These are phyloP conservation scores for Hippopotamyrus pictus DNA, from an alignment of 2,797 vertebrate species.

Conservation along the genomic window DNA sequence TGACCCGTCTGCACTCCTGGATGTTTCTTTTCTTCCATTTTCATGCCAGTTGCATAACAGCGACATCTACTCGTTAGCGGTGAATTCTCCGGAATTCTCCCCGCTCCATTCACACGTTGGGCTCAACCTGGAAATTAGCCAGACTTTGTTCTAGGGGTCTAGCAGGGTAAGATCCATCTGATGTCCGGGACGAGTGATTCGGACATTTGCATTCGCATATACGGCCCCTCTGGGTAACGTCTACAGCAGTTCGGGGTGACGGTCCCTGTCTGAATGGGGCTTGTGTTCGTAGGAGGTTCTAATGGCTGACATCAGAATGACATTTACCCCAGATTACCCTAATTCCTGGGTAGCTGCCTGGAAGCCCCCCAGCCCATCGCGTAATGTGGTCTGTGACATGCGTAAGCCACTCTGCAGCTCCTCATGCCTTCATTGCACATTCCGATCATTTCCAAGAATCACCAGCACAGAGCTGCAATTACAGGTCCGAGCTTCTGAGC, in stretches of 20 bases:
- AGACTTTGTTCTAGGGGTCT: background rate
- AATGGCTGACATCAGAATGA: background rate
- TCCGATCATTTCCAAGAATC: slow-evolving; percentile 38
- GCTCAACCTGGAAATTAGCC: background rate
- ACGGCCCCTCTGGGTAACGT: background rate
- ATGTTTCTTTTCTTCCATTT: background rate
- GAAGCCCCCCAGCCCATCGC: background rate
- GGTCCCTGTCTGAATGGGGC: background rate
- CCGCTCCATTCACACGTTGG: background rate
- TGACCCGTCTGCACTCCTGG: background rate
- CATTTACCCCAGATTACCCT: background rate
- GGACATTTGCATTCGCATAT: background rate
- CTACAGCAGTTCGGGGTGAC: background rate
- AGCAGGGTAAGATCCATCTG: background rate
- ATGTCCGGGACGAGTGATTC: background rate
- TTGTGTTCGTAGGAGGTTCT: background rate
- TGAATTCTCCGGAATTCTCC: background rate
- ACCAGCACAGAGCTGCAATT: slow-evolving; percentile 24
- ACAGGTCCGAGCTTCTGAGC: background rate
- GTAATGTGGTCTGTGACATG: background rate
- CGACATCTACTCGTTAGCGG: background rate
- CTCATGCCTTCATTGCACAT: background rate
- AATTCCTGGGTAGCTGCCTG: background rate
- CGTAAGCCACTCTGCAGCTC: background rate
- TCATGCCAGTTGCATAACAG: background rate